Evolutionary conservation across 2,113 vertebrate species (phyloP).

Genomic region (Hepsetus odoe): DNA sequence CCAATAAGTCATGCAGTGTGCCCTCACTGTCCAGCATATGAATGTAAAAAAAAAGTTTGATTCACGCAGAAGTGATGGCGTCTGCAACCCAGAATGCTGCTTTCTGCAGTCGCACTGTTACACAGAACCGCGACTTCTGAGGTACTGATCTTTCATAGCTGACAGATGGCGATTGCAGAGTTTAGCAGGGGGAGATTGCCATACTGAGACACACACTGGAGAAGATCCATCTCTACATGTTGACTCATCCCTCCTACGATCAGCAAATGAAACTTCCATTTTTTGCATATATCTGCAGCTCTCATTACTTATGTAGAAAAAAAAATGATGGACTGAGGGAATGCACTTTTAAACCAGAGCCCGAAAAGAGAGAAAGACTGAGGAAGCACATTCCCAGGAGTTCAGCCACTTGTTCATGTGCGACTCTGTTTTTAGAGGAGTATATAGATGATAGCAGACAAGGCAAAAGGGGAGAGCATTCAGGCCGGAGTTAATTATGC

Average conservation of each 20-base stretch:
- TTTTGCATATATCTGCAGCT: not conserved
- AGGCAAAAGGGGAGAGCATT: not conserved
- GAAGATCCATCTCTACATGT: conserved; percentile 33
- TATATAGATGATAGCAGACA: not conserved
- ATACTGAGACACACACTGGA: conserved; percentile 22
- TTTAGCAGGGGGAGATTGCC: conserved; percentile 26
- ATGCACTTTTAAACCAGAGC: not conserved
- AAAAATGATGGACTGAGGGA: not conserved
- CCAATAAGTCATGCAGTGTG: too few species aligned
- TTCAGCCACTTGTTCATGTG: not conserved
- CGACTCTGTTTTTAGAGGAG: not conserved
- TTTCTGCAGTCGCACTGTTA: not conserved
- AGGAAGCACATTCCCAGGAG: not conserved
- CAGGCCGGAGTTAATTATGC: not conserved
- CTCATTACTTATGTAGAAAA: not conserved
- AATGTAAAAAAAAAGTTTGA: not conserved
- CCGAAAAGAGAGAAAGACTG: not conserved
- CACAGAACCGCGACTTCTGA: not conserved
- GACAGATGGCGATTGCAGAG: conserved; percentile 45
- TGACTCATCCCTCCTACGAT: not conserved
- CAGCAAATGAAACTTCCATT: not conserved
- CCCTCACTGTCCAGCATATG: not conserved
- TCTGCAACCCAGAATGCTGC: not conserved
- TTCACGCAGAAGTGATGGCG: not conserved
- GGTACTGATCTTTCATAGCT: conserved; percentile 25